phyloP scores from a whole-genome alignment of 2,888 invertebrate genomes.

The Seladonia tumulorum region DNA sequence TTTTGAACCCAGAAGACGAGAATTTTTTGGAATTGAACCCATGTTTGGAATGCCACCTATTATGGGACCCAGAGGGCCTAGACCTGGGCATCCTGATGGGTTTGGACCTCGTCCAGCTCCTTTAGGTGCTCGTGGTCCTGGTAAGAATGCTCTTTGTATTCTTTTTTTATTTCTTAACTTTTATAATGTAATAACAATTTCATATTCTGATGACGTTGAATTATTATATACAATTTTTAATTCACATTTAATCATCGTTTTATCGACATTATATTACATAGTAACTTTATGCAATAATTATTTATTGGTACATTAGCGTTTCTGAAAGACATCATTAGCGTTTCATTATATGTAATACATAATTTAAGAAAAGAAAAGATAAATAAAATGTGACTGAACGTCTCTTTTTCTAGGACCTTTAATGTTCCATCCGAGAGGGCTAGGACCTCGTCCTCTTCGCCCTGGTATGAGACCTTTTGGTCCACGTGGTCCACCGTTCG shows the following conservation, averaged over 20 bases:
- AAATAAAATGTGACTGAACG: constrained; percentile 6
- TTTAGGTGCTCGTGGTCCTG: constrained; percentile 80
- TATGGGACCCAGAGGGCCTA: constrained; percentile 81
- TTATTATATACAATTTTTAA: background rate
- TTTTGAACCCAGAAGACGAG: constrained; percentile 81
- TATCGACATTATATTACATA: background rate
- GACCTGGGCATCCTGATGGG: constrained; percentile 82
- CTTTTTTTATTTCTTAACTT: background rate
- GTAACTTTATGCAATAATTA: background rate
- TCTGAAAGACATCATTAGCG: no score
- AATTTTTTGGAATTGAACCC: constrained; percentile 81
- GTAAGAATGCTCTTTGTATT: constrained; percentile 67
- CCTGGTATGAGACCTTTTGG: constrained; percentile 81
- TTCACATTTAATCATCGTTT: background rate
- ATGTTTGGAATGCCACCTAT: constrained; percentile 80
- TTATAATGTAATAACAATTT: background rate
- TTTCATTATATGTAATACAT: background rate
- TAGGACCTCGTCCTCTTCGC: constrained; percentile 82
- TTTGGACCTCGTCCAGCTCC: constrained; percentile 82
- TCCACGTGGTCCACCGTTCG: constrained; percentile 79
- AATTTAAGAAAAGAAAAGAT: background rate
- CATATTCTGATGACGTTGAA: background rate
- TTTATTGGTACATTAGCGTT: background rate
- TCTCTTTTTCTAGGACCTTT: constrained; percentile 77
- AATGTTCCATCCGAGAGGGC: constrained; percentile 83